Percentiles rank a stretch among this genome's conserved stretches.
phyloP scores from a whole-genome alignment of 2,797 vertebrate genomes.

The Champsocephalus gunnari region DNA sequence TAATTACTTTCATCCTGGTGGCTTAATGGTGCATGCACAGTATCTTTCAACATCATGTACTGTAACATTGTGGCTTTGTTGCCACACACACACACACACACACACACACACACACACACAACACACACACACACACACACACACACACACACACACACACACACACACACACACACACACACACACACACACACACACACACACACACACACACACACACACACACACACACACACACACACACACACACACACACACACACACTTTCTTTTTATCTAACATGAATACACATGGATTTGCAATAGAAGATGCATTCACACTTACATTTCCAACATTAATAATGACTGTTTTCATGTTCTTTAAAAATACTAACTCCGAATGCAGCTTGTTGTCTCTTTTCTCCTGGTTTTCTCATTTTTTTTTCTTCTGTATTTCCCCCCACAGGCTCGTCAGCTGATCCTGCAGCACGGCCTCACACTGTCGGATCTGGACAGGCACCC shows the following conservation, averaged over 20 bases:
- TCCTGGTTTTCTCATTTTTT: background rate
- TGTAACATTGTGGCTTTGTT: constrained; percentile 9
- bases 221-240: no score
- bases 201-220: no score
- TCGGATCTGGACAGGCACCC: constrained; percentile 96
- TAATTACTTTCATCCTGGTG: background rate
- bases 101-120: no score
- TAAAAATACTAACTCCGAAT: background rate
- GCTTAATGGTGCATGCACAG: background rate
- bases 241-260: no score
- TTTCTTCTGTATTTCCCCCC: constrained; percentile 11
- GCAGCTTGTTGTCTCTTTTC: background rate
- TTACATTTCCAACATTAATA: background rate
- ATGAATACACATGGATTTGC: background rate
- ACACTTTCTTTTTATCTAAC: background rate
- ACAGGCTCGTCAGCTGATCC: constrained; percentile 96
- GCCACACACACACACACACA: background rate
- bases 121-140: no score
- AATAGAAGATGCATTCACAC: background rate
- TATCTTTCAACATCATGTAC: background rate
- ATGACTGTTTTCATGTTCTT: no score
- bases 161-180: no score
- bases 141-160: no score
- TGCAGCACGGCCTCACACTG: constrained; percentile 91
- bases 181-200: no score